Base-by-base conservation (phyloP, 2,797 vertebrate species). In the Tapera naevia region DNA sequence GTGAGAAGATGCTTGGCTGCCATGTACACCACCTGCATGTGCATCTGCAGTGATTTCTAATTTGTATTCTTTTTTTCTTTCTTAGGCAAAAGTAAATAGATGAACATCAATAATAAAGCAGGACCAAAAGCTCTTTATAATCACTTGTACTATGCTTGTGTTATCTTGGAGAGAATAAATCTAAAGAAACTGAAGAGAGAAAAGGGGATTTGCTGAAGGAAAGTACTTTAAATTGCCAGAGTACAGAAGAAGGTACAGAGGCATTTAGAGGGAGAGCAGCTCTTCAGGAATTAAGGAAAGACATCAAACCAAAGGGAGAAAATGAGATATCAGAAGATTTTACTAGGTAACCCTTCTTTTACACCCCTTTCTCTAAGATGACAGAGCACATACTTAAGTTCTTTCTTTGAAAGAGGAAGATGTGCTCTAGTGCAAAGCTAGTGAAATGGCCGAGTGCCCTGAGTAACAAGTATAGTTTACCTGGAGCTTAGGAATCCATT, bases 1-100 rank as follows among this genome's bases (percentile, higher is more conserved):
- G 39, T n/a, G 3, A 88, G 50, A 61, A 65, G 37, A 80, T 13
- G 1, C 9, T 25, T 69, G 37, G 3, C 30, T 22, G 9, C 19
- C 25, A 7, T 2, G 3, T 3, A 1, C 11, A 51, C 3, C 30
- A 58, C 28, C 28, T 48, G 7, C 25, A 37, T 1, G 1, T 13
- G 11, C 3, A 9, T 15, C 27, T 53, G 73, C 57, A 54, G 16
- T 16, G 4, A 54, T 37, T 76, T 73, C 10, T 83, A 17, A 46
- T n/a, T 30, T 82, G 3, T 17, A 23, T 13, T 24, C 8, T 16
- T 37, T 71, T 66, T 41, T 23, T 2, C 6, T 33, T 33, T 39
- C 61, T 50, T 22, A 5, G 75, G 67, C 32, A 61, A 32, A 80
- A 70, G 13, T 25, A 17, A 60, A 54, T 4, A 81, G 2, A 21